phyloP scores from a whole-genome alignment of 2,888 invertebrate genomes.

The Gerosis bhagava region DNA sequence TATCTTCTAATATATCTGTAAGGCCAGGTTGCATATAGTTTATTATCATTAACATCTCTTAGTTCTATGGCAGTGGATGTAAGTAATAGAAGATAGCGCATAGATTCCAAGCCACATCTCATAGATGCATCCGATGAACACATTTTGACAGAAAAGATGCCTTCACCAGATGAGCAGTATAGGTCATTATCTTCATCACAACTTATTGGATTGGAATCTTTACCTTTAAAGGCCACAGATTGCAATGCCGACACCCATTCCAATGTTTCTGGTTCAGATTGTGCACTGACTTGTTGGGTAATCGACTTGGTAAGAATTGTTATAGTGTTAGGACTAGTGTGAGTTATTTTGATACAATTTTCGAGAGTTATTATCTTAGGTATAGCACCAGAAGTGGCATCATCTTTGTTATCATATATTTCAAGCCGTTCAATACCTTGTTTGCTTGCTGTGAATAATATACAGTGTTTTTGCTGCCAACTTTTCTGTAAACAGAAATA shows the following conservation, averaged over 20 bases:
- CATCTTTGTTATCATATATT: conserved; percentile 92
- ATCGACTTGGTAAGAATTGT: conserved; percentile 90
- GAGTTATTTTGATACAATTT: conserved; percentile 93
- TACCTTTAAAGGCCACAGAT: conserved; percentile 90
- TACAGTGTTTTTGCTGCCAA: conserved; percentile 90
- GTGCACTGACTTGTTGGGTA: conserved; percentile 82
- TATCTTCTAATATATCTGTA: conserved; percentile 92
- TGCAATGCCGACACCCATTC: conserved; percentile 92
- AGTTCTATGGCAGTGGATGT: conserved; percentile 90
- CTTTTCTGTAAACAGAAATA: conserved; percentile 84
- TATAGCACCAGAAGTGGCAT: conserved; percentile 82
- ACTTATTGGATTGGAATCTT: conserved; percentile 78
- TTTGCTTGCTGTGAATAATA: conserved; percentile 91
- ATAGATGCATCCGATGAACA: conserved; percentile 90
- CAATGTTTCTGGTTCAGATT: conserved; percentile 86
- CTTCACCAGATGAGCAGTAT: conserved; percentile 93
- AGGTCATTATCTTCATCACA: conserved; percentile 94
- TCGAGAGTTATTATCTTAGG: conserved; percentile 92
- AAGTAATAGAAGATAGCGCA: conserved; percentile 87
- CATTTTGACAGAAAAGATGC: conserved; percentile 89
- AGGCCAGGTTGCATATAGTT: conserved; percentile 90
- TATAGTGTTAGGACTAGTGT: conserved; percentile 83
- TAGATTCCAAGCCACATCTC: conserved; percentile 88
- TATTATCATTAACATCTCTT: conserved; percentile 84
- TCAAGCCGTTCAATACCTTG: conserved; percentile 93